Conservation (phyloP, 2,888 invertebrate species). For the Eulithis testata region DNA sequence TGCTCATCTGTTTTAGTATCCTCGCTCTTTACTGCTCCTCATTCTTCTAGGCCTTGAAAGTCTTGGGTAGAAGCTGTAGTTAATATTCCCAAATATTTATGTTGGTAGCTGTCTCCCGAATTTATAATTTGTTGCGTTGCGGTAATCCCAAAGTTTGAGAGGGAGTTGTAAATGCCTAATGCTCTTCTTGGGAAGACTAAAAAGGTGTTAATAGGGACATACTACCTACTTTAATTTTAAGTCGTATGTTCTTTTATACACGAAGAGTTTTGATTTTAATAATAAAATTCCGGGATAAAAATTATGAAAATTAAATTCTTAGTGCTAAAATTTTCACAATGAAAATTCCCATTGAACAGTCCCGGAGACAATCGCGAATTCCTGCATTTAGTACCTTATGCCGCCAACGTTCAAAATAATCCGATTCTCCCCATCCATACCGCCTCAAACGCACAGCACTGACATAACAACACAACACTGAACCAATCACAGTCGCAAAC, state of each 20-base stretch:
- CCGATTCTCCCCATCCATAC: slow-evolving; percentile 96
- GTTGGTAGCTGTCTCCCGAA: slow-evolving; percentile 7
- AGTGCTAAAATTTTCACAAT: slow-evolving; percentile 30
- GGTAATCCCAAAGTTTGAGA: slow-evolving; percentile 24
- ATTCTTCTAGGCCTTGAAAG: slow-evolving; percentile 3
- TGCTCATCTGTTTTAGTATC: not conserved
- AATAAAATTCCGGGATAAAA: not conserved
- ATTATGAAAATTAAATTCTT: slow-evolving; percentile 26
- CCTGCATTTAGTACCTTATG: slow-evolving; percentile 85
- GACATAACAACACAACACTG: slow-evolving; percentile 54
- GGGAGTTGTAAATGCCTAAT: slow-evolving; percentile 28
- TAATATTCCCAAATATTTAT: slow-evolving; percentile 4
- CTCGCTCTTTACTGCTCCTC: not conserved
- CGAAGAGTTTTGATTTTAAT: not conserved
- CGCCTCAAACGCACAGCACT: slow-evolving; percentile 58
- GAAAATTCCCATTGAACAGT: slow-evolving; percentile 29
- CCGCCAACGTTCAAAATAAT: slow-evolving; percentile 97
- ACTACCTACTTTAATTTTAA: slow-evolving; percentile 14
- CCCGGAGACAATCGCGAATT: slow-evolving; percentile 19
- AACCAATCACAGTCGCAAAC: slow-evolving; percentile 48
- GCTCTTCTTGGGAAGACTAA: slow-evolving; percentile 19
- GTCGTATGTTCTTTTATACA: not conserved
- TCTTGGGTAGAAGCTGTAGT: not conserved
- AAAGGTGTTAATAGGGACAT: slow-evolving; percentile 18
- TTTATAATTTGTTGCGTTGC: slow-evolving; percentile 27